Evolutionary conservation across 2,797 vertebrate species (phyloP).

Genomic region (Perodicticus potto): DNA sequence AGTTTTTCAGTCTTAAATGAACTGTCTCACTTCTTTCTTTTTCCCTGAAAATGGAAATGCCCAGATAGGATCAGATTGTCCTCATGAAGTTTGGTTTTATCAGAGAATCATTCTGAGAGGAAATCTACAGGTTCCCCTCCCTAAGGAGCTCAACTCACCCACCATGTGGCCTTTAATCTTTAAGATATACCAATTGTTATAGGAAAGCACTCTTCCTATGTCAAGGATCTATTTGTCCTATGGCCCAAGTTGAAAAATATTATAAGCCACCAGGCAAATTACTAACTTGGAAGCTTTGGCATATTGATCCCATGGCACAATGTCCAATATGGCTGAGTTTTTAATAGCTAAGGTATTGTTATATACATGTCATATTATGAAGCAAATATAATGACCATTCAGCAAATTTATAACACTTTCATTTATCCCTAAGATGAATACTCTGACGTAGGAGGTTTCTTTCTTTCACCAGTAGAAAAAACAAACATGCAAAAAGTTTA

Average conservation of each 20-base stretch:
- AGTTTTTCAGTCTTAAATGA: slow-evolving; percentile 25
- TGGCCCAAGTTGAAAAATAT: not conserved
- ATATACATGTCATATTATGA: not conserved
- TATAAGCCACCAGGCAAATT: not conserved
- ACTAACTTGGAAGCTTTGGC: slow-evolving; percentile 31
- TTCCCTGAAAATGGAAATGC: slow-evolving; percentile 27
- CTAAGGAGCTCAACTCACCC: not conserved
- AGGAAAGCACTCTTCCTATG: not conserved
- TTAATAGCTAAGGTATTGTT: slow-evolving; percentile 11
- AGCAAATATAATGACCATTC: not conserved
- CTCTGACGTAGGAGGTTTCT: not conserved
- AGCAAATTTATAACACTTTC: not conserved
- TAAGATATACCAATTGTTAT: not conserved
- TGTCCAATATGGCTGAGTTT: not conserved
- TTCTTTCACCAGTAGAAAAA: slow-evolving; percentile 18
- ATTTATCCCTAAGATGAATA: slow-evolving; percentile 6
- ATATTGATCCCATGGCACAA: not conserved
- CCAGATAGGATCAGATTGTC: not conserved
- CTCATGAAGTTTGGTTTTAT: slow-evolving; percentile 27
- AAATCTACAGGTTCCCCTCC: not conserved
- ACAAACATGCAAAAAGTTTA: not conserved
- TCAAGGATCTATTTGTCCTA: slow-evolving; percentile 8
- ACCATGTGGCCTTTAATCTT: not conserved
- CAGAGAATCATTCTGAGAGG: not conserved
- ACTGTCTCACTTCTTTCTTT: not conserved